These are phyloP conservation scores for Aspidiotus destructor DNA, from an alignment of 2,888 invertebrate species.

Conservation along the genomic window DNA sequence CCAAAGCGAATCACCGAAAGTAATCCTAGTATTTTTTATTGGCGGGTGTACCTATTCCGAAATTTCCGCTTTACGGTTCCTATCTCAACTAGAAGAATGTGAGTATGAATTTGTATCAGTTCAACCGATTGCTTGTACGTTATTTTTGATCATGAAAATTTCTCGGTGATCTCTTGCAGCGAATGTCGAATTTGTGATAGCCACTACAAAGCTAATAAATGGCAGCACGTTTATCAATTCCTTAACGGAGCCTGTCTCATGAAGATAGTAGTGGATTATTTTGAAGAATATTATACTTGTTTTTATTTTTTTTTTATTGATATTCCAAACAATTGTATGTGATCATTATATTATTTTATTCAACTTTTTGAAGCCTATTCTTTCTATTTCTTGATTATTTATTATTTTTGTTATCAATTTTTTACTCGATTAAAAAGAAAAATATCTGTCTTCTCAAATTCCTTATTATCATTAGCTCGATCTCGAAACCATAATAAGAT, in stretches of 20 bases:
- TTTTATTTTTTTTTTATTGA: too few relatives aligned
- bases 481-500: too few relatives aligned
- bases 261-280: too few relatives aligned
- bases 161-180: constrained; percentile 43
- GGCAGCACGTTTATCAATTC: constrained; percentile 75
- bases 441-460: too few relatives aligned
- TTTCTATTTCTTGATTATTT: too few relatives aligned
- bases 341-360: too few relatives aligned
- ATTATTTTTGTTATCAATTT: too few relatives aligned
- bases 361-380: too few relatives aligned
- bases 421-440: too few relatives aligned
- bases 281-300: too few relatives aligned
- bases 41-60: constrained; percentile 97
- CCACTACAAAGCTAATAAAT: constrained; percentile 86
- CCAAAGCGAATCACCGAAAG: constrained; percentile 51
- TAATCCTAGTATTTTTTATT: constrained; percentile 86
- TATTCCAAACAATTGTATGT: too few relatives aligned
- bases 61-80: constrained; percentile 51
- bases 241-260: constrained; percentile 50
- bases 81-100: constrained; percentile 50
- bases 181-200: constrained; percentile 78
- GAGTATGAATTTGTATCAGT: constrained; percentile 35
- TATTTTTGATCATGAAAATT: background rate
- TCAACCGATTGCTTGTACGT: background rate
- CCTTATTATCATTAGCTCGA: too few relatives aligned